Evolutionary conservation across 2,888 invertebrate genomes (phyloP), one percentile per base, ranked within the genome.

Genomic region (Volucella inflata): DNA sequence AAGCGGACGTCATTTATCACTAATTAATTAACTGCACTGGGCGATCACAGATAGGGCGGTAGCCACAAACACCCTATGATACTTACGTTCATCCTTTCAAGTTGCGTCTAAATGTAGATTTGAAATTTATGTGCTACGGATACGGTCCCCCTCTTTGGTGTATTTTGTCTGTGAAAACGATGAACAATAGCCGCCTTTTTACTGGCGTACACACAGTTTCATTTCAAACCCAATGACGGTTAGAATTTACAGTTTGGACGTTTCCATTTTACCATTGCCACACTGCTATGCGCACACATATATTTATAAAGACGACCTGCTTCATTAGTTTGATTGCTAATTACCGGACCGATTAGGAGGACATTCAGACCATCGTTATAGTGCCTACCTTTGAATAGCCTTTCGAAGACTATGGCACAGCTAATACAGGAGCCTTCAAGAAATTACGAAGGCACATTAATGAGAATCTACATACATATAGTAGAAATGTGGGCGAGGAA

Each of bases 11-110:
- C 74, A 79, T 79, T 79, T 79, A 84, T 80, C 75, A 71, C 80
- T 84, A 80, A 84, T 84, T 84, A 84, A 84, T 84, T 80, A 80
- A 80, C 80, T 84, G 80, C 84, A 84, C 17, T 42, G 71, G 65
- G 59, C 57, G 16, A 51, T 59, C 46, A 30, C 36, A 59, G 30
- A 30, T 6, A 30, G 6, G 57, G 70, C 64, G 64, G 81, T 46
- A 30, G 60, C 44, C 30, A 48, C 10, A 2, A 51, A 46, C 70
- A 71, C 70, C 51, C 60, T 30, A 30, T 12, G 55, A 11, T 17
- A 21, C 9, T 2, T 62, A 12, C 3, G 46, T 12, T 21, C 44
- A 36, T 64, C 70, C 70, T 48, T 60, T 67, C 60, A 11, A 67
- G 44, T 44, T 40, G 42, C 53, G 55, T 14, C 53, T 67, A 36